A percentile compares a stretch with the other conserved stretches of the same genome.
Conservation (phyloP, 35 echinoderm and acorn worm genomes). For the Stichopus chloronotus region DNA sequence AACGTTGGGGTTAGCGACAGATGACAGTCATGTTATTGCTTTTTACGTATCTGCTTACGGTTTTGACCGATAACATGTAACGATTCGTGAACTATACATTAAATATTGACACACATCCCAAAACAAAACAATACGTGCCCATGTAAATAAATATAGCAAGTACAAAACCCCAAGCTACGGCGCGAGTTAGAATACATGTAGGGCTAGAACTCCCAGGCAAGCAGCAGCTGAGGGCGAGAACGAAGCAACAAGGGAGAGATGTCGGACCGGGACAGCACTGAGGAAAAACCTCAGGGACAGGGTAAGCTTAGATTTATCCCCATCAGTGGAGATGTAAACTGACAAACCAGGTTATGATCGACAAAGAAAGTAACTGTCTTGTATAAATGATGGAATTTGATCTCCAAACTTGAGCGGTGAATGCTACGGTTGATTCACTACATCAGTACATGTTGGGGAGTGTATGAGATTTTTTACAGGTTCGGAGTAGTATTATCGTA, state of each 20-base stretch:
- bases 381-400: not conserved
- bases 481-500: not conserved
- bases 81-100: not conserved
- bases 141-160: not conserved
- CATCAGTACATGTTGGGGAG: not conserved
- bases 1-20: not conserved
- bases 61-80: not conserved
- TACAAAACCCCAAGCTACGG: slow-evolving; percentile 41
- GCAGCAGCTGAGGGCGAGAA: slow-evolving; percentile 60
- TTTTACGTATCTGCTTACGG: not conserved
- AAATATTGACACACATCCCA: not conserved
- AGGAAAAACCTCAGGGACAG: slow-evolving; percentile 96
- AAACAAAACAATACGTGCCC: not conserved
- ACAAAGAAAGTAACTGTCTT: not conserved
- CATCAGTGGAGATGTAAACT: not conserved
- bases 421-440: not conserved
- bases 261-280: slow-evolving; percentile 94
- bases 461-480: slow-evolving; percentile 29
- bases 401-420: not conserved
- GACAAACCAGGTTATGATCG: slow-evolving; percentile 16
- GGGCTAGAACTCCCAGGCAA: slow-evolving; percentile 44
- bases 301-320: slow-evolving; percentile 75
- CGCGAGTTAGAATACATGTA: slow-evolving; percentile 39
- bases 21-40: too few species aligned
- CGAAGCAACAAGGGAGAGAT: slow-evolving; percentile 77